Evolutionary conservation across 2,113 vertebrate species (phyloP), one percentile per base, ranked within the genome.

Genomic region (Regulus satrapa): DNA sequence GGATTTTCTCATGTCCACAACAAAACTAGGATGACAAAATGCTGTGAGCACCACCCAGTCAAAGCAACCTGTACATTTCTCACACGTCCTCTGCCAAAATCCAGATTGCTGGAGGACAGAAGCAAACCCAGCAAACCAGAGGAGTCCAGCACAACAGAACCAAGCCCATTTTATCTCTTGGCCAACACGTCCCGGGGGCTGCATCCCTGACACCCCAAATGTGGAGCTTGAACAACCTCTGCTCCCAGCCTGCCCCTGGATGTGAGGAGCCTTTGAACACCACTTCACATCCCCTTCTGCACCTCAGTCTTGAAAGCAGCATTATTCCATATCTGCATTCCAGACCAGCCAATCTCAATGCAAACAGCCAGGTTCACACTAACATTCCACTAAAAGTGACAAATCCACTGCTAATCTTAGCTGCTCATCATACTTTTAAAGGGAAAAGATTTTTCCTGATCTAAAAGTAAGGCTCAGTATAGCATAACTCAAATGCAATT

Each of bases 51-150:
- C 29, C 82, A 58, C 1, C 40, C 89, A 41, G 8, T 6, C 51
- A 0, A 0, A 14, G 25, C 25, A 32, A 74, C 19, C 29, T 26
- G 28, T 1, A 10, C 38, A 1, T 20, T 66, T 26, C 63, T 84
- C 54, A 41, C 3, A 0, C 0, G 0, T 4, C 3, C 15, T 34
- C 76, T 48, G 38, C 36, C 64, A 29, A 63, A 71, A 31, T 43
- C 86, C 45, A 1, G 4, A 63, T 0, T 45, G 55, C 61, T 21
- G 3, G 2, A 54, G 68, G 18, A 32, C 55, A 43, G 10, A 63
- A 63, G 34, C 9, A 54, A 64, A 61, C 23, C 32, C 32, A 80
- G 29, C 31, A 26, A 3, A 77, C 20, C 51, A 1, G 38, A 87
- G 40, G n/a, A 62, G 46, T 6, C 20, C 38, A 72, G 25, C 14